Conservation (phyloP, 1,140 invertebrate genomes). For the Eurosta solidaginis region DNA sequence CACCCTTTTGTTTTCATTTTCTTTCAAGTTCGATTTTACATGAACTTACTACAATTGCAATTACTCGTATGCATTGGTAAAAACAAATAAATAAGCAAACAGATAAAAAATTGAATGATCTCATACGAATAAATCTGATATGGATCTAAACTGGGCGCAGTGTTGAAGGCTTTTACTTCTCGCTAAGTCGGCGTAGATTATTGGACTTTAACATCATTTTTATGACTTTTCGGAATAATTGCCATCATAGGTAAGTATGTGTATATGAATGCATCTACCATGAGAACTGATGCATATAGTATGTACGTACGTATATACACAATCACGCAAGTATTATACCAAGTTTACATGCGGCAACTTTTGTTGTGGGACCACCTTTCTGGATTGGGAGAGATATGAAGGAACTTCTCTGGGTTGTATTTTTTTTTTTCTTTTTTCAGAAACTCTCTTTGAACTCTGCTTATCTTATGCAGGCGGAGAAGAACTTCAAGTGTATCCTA, state of each 20-base stretch:
- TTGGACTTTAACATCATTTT: not conserved
- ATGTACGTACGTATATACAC: not conserved
- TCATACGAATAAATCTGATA: not conserved
- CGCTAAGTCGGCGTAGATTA: not conserved
- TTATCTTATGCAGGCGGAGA: too few relatives aligned
- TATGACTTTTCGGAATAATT: not conserved
- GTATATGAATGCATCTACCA: not conserved
- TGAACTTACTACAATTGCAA: conserved; percentile 7
- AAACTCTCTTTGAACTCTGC: too few relatives aligned
- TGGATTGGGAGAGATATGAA: too few relatives aligned
- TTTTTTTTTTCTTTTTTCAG: too few relatives aligned
- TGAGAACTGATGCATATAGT: too few relatives aligned
- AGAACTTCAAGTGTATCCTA: too few relatives aligned
- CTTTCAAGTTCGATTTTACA: not conserved
- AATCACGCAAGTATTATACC: not conserved
- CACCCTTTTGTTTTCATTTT: conserved; percentile 4
- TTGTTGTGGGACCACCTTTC: too few relatives aligned
- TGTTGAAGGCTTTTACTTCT: conserved; percentile 3
- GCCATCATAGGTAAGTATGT: not conserved
- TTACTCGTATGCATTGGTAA: not conserved
- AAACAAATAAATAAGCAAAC: not conserved
- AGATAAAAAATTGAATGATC: not conserved
- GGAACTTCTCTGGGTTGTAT: too few relatives aligned
- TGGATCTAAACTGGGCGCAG: not conserved
- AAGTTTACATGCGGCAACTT: too few relatives aligned